Percentiles rank a stretch among this genome's conserved stretches.
phyloP scores from a whole-genome alignment of 2,797 vertebrate species.

The Fistularia commersonii region DNA sequence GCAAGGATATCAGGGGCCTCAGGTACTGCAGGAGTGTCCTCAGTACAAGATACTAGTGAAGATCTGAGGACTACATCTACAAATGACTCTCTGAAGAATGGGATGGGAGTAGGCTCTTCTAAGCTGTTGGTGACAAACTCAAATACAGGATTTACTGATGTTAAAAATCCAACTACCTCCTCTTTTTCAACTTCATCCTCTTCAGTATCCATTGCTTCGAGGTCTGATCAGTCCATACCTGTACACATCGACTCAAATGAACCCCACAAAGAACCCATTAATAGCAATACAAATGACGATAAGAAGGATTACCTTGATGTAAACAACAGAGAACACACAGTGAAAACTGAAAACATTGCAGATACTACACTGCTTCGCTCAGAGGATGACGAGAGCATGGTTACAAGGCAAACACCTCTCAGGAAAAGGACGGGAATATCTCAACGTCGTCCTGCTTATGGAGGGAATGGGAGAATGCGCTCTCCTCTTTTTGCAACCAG shows the following conservation, averaged over 20 bases:
- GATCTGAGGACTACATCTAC: constrained; percentile 50
- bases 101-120: constrained; percentile 19
- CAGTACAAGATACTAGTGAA: constrained; percentile 63
- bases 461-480: constrained; percentile 60
- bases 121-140: constrained; percentile 52
- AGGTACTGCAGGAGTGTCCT: constrained; percentile 53
- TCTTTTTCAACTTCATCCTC: constrained; percentile 17
- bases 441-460: constrained; percentile 47
- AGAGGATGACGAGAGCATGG: constrained; percentile 52
- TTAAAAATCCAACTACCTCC: constrained; percentile 48
- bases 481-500: constrained; percentile 60
- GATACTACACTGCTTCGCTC: constrained; percentile 39
- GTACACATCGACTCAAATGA: constrained; percentile 44
- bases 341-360: constrained; percentile 44
- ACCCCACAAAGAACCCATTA: constrained; percentile 18
- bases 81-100: constrained; percentile 58
- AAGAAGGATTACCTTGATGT: constrained; percentile 49
- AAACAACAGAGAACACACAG: constrained; percentile 36
- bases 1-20: constrained; percentile 57
- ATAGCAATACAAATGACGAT: constrained; percentile 36
- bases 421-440: constrained; percentile 39
- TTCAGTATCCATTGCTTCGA: constrained; percentile 20
- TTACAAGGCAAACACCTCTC: constrained; percentile 35
- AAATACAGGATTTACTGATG: constrained; percentile 28
- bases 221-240: constrained; percentile 37